Percentiles rank a stretch among this genome's conserved stretches.
phyloP scores from a whole-genome alignment of 2,888 invertebrate genomes.

The Tetanocera ferruginea region DNA sequence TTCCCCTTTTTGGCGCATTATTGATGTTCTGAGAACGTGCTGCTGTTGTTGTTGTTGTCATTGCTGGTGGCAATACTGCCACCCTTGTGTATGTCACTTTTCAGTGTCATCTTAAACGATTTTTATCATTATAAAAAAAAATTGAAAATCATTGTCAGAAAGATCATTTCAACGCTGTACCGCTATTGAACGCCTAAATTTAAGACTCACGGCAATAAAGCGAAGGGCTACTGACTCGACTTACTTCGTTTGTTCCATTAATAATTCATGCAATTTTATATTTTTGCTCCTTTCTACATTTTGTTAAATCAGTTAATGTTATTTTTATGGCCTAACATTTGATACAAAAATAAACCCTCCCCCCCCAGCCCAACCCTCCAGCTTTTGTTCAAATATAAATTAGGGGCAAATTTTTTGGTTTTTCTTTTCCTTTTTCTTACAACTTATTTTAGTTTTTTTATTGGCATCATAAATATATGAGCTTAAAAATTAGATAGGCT shows the following conservation, averaged over 20 bases:
- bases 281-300: slow-evolving; percentile 9
- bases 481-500: not conserved
- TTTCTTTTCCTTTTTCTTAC: not conserved
- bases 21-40: slow-evolving; percentile 12
- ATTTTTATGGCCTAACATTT: slow-evolving; percentile 21
- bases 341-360: not conserved
- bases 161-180: slow-evolving; percentile 5
- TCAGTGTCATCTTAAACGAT: slow-evolving; percentile 23
- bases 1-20: slow-evolving; percentile 8
- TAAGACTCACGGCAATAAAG: no score
- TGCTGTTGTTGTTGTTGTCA: not conserved
- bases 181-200: not conserved
- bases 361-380: not conserved
- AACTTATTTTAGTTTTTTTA: not conserved
- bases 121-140: not conserved
- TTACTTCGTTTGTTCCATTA: slow-evolving; percentile 12
- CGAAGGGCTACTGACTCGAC: not conserved
- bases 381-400: not conserved
- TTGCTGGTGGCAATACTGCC: not conserved
- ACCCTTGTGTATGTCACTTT: not conserved
- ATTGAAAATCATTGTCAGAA: not conserved
- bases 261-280: slow-evolving; percentile 58
- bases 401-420: not conserved
- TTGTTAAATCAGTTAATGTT: slow-evolving; percentile 16
- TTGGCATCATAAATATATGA: not conserved